These are phyloP conservation scores for Sycobia sp. DNA, from an alignment of 1,140 invertebrate species.

Conservation along the genomic window DNA sequence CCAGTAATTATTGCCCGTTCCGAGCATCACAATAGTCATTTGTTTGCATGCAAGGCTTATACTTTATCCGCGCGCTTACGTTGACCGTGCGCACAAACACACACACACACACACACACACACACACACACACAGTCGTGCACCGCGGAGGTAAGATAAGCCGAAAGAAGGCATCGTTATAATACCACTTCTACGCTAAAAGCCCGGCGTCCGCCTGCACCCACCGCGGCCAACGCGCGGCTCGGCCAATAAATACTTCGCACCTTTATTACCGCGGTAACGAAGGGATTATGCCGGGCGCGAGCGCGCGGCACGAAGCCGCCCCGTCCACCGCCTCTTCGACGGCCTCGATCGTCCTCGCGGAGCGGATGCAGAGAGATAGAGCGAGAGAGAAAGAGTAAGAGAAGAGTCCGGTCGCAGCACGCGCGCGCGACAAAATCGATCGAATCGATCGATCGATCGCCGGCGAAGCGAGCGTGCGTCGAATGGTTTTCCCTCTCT, in stretches of 20 bases:
- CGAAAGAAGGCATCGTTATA: too few species aligned
- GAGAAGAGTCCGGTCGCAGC: too few species aligned
- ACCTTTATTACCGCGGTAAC: constrained; percentile 42
- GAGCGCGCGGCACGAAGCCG: constrained; percentile 15
- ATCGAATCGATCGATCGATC: constrained; percentile 31
- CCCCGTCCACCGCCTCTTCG: neutral
- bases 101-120: too few species aligned
- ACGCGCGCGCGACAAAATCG: constrained; percentile 2
- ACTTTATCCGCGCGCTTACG: neutral
- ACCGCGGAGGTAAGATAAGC: too few species aligned
- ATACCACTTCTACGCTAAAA: too few species aligned
- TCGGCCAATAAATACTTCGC: constrained; percentile 49
- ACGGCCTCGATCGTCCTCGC: neutral
- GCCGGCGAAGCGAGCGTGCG: too few species aligned
- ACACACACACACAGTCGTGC: too few species aligned
- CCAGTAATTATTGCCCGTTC: too few species aligned
- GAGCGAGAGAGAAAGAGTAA: neutral
- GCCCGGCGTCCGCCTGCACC: too few species aligned
- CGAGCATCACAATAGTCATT: constrained; percentile 14
- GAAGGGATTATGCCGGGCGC: constrained; percentile 29
- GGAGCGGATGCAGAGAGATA: neutral
- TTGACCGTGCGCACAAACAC: too few species aligned
- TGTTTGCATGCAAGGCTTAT: neutral
- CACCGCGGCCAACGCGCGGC: constrained; percentile 10
- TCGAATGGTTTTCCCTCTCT: too few species aligned